Evolutionary conservation across 1,140 invertebrate species (phyloP), one percentile per base, ranked within the genome.

Genomic region (Ganaspis sp.): DNA sequence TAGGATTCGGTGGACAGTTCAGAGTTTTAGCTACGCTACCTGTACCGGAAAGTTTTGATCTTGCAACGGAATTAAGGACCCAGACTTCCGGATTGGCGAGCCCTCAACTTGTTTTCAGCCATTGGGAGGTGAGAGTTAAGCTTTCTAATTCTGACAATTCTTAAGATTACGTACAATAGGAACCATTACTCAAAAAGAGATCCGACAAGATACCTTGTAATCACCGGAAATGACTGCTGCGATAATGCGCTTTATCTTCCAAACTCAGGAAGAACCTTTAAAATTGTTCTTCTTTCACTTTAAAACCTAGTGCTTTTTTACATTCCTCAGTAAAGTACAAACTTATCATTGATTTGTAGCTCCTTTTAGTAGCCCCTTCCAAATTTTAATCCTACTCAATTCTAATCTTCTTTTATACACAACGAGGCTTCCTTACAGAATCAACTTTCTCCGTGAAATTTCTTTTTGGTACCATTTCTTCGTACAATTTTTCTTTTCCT

Each of bases 1-100:
- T 98, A 85, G 96, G 97, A 64, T 95, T 94, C 21, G 95, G 95
- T 34, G 95, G 96, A 40, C 95, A 95, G 69, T 99, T 99, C 92
- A 94, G 95, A 70, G 96, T 99, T 3, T 93, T 94, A 64, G 97
- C 98, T 1, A 93, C 95, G 72, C 91, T 99, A 78, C 99, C 99
- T 0, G 97, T 99, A 26, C 95, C 98, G 9, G 98, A 99, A 91
- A 99, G 98, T 90, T 99, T 99, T 92, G 95, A 96, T 75, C 97
- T 99, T 90, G 96, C 97, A 6, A 95, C 97, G 69, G 97, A 98
- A 90, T 94, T 99, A 76, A 92, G 95, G 73, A 99, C 97, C 86
- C 96, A 98, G 90, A 99, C 98, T 34, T 99, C 97, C 78, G 99
- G 99, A 26, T 92, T 99, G 74, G 98, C 98, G 6, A 96, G 95